These are phyloP conservation scores for Anastrepha ludens DNA, from an alignment of 1,140 invertebrate species.

Conservation along the genomic window DNA sequence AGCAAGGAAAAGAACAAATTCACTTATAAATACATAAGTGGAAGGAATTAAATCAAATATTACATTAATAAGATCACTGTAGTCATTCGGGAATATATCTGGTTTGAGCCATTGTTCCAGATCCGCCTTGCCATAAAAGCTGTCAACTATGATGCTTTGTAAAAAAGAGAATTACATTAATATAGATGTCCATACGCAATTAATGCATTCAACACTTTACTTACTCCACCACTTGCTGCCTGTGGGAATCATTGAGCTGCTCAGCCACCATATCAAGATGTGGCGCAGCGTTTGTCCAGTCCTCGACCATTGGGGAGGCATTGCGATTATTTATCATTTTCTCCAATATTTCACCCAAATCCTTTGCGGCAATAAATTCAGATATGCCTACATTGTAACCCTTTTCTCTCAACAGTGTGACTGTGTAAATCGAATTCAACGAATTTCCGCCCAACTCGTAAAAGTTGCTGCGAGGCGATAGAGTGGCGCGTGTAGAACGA, in stretches of 20 bases:
- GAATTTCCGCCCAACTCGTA: slow-evolving; percentile 91
- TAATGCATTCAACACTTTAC: slow-evolving; percentile 19
- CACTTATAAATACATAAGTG: not conserved
- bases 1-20: not conserved
- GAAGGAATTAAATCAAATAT: slow-evolving; percentile 8
- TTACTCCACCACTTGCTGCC: slow-evolving; percentile 78
- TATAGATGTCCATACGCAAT: not conserved
- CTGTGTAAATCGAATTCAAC: slow-evolving; percentile 87
- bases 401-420: slow-evolving; percentile 84
- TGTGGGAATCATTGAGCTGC: slow-evolving; percentile 79
- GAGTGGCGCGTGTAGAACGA: slow-evolving; percentile 76
- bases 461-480: slow-evolving; percentile 83
- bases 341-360: slow-evolving; percentile 81
- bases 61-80: slow-evolving; percentile 79
- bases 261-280: slow-evolving; percentile 76
- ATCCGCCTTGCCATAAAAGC: slow-evolving; percentile 90
- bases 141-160: slow-evolving; percentile 84
- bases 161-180: not conserved
- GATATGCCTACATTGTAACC: slow-evolving; percentile 86
- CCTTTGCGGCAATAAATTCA: slow-evolving; percentile 85
- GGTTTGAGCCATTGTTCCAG: slow-evolving; percentile 84
- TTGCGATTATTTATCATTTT: slow-evolving; percentile 74
- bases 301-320: slow-evolving; percentile 62
- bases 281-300: slow-evolving; percentile 65
- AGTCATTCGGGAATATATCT: slow-evolving; percentile 80